Evolutionary conservation across 2,113 vertebrate genomes (phyloP).

Genomic region (Nicator chloris): DNA sequence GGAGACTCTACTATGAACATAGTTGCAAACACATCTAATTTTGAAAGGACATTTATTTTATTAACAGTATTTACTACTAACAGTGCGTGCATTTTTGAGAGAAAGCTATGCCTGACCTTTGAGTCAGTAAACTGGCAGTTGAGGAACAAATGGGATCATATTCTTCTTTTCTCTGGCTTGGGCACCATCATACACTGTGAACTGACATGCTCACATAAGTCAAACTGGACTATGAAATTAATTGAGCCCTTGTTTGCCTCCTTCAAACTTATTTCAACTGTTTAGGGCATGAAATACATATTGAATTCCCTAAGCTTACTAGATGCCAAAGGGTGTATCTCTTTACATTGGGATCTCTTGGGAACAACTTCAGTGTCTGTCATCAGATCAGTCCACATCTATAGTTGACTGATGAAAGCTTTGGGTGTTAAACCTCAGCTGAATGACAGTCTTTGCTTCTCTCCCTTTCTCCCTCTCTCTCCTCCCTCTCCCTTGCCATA

Average conservation of each 20-base stretch:
- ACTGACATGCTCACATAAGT: neutral
- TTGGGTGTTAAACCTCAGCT: neutral
- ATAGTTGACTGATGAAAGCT: neutral
- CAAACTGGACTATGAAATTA: neutral
- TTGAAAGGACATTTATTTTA: neutral
- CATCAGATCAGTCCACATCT: neutral
- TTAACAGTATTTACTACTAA: neutral
- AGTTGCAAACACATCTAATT: neutral
- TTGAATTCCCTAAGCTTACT: neutral
- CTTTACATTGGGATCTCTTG: neutral
- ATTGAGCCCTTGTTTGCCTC: neutral
- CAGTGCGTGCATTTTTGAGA: neutral
- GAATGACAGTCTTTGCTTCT: neutral
- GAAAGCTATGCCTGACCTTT: neutral
- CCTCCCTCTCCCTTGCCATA: neutral
- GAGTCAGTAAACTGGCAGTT: rapidly evolving
- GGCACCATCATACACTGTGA: neutral
- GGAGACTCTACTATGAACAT: neutral
- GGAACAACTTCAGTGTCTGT: neutral
- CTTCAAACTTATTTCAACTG: neutral
- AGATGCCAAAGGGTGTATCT: neutral
- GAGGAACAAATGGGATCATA: neutral
- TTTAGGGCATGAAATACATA: neutral
- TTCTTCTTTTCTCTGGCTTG: neutral
- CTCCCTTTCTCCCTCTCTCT: neutral